These are phyloP conservation scores for Melinopterus prodromus DNA, from an alignment of 2,888 invertebrate species.

Conservation along the genomic window DNA sequence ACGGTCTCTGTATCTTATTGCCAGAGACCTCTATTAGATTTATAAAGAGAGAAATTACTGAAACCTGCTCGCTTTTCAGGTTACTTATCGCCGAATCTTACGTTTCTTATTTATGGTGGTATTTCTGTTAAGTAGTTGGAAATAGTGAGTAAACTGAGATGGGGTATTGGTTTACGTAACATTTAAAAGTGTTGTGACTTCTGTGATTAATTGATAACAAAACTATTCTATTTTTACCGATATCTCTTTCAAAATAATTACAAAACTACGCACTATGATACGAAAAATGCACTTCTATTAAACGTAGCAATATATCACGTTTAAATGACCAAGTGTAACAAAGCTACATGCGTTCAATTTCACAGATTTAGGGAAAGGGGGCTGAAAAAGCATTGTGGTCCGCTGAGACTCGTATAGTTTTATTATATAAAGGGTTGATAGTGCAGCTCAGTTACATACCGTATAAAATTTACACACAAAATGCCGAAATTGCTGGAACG, in stretches of 20 bases:
- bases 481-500: background rate
- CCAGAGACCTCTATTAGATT: background rate
- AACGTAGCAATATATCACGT: background rate
- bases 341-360: constrained; percentile 40
- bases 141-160: background rate
- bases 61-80: background rate
- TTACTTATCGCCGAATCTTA: background rate
- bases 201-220: background rate
- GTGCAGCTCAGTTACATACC: background rate
- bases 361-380: constrained; percentile 44
- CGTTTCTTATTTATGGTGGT: background rate
- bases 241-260: background rate
- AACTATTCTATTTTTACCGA: background rate
- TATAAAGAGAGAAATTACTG: background rate
- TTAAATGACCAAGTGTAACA: background rate
- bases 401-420: constrained; percentile 35
- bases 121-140: background rate
- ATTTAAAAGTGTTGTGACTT: background rate
- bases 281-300: background rate
- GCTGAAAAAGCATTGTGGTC: constrained; percentile 40
- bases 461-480: constrained; percentile 4
- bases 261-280: background rate
- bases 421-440: background rate
- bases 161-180: background rate
- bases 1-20: background rate